phyloP scores from a whole-genome alignment of 1,140 invertebrate genomes.

The Oncopeltus fasciatus region DNA sequence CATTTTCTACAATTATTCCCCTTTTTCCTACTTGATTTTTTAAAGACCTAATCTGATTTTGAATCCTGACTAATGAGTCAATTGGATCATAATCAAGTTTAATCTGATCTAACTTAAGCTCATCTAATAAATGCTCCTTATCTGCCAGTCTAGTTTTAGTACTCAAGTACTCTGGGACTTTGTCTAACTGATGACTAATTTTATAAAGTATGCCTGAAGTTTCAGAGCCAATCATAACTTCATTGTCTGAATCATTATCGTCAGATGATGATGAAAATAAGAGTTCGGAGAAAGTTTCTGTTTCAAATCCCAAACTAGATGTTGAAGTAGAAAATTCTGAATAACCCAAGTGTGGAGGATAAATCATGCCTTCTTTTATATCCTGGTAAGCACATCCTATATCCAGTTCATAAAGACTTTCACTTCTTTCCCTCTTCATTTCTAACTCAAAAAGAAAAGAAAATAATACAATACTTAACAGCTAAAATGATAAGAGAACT shows the following conservation, averaged over 20 bases:
- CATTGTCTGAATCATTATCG: conserved; percentile 12
- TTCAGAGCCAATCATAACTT: not conserved
- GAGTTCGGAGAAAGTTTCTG: conserved; percentile 22
- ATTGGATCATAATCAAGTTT: too few relatives aligned
- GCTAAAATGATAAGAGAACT: too few relatives aligned
- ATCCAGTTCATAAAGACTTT: conserved; percentile 14
- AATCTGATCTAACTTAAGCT: too few relatives aligned
- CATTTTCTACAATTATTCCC: too few relatives aligned
- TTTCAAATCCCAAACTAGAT: conserved; percentile 11
- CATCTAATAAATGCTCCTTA: too few relatives aligned
- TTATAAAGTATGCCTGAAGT: conserved; percentile 22
- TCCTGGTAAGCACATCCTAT: conserved; percentile 3
- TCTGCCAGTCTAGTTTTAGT: too few relatives aligned
- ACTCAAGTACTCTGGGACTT: conserved; percentile 19
- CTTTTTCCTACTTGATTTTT: too few relatives aligned
- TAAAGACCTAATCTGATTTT: too few relatives aligned
- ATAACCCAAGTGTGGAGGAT: conserved; percentile 15
- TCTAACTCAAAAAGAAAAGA: conserved; percentile 10
- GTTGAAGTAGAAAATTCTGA: conserved; percentile 6
- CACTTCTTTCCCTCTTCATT: not conserved
- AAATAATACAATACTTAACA: too few relatives aligned
- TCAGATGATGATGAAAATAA: conserved; percentile 20
- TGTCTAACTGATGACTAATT: conserved; percentile 21
- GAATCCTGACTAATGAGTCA: too few relatives aligned
- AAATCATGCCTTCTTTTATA: conserved; percentile 1